These are phyloP conservation scores for Drosophila mettleri DNA, from an alignment of 2,888 invertebrate species.

Conservation along the genomic window DNA sequence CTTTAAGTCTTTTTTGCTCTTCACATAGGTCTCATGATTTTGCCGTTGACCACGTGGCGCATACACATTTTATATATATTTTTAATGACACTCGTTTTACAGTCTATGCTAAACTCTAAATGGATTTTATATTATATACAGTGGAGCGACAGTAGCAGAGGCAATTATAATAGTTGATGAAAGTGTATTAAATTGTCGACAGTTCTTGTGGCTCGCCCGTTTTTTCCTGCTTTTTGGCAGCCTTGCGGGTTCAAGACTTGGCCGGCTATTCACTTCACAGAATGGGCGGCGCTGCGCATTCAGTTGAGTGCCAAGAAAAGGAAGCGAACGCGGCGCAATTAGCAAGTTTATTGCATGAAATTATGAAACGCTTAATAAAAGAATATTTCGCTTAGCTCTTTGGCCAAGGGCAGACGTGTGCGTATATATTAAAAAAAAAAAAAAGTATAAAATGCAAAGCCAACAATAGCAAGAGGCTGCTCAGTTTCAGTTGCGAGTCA, in stretches of 20 bases:
- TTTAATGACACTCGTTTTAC: not conserved
- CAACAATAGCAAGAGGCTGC: slow-evolving; percentile 12
- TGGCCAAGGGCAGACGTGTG: slow-evolving; percentile 7
- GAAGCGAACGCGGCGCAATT: slow-evolving; percentile 73
- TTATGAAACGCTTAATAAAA: slow-evolving; percentile 74
- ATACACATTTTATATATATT: not conserved
- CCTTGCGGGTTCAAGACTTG: slow-evolving; percentile 59
- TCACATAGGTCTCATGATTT: not conserved
- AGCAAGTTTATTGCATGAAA: slow-evolving; percentile 80
- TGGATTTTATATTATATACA: not conserved
- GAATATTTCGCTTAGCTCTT: slow-evolving; percentile 8
- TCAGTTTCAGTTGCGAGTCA: slow-evolving; percentile 33
- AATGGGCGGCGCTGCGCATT: slow-evolving; percentile 44
- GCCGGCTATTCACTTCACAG: slow-evolving; percentile 48
- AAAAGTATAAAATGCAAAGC: slow-evolving; percentile 22
- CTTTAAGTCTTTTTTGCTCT: slow-evolving; percentile 16
- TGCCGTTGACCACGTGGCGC: not conserved
- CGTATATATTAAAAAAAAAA: slow-evolving; percentile 47
- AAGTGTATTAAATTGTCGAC: slow-evolving; percentile 15
- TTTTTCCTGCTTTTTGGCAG: slow-evolving; percentile 65
- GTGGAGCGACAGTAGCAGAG: no score
- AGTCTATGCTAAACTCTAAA: not conserved
- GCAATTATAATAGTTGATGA: not conserved
- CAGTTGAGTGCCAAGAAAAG: slow-evolving; percentile 68
- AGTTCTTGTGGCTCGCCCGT: not conserved